Conservation (phyloP, 2,888 invertebrate species). For the Autographa gamma region DNA sequence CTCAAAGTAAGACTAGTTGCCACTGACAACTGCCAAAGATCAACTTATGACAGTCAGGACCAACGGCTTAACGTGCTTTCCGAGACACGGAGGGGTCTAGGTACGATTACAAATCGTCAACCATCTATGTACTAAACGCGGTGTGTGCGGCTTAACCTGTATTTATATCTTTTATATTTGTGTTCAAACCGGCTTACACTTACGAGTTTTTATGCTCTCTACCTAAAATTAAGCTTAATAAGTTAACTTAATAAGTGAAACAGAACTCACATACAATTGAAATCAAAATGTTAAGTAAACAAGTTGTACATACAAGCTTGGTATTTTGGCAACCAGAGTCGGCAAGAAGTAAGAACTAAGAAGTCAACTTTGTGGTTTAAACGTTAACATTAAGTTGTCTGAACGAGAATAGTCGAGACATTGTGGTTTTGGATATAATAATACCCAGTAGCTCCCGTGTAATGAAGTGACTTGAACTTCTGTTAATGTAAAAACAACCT, state of each 20-base stretch:
- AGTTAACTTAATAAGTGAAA: not conserved
- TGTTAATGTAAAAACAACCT: not conserved
- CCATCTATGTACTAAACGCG: too few relatives aligned
- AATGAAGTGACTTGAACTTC: not conserved
- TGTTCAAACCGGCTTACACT: too few relatives aligned
- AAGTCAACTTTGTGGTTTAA: constrained; percentile 54
- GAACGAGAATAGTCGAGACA: constrained; percentile 7
- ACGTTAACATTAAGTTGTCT: constrained; percentile 25
- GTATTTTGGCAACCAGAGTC: constrained; percentile 49
- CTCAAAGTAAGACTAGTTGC: too few relatives aligned
- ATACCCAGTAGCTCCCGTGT: not conserved
- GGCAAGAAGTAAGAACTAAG: constrained; percentile 39
- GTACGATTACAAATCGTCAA: too few relatives aligned
- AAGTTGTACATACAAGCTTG: constrained; percentile 43
- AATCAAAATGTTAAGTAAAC: constrained; percentile 39
- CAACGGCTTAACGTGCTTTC: too few relatives aligned
- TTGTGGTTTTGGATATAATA: constrained; percentile 3
- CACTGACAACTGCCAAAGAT: too few relatives aligned
- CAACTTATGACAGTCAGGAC: too few relatives aligned
- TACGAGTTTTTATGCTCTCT: too few relatives aligned
- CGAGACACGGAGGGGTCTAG: too few relatives aligned
- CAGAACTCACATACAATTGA: constrained; percentile 12
- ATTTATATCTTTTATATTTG: too few relatives aligned
- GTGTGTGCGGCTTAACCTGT: too few relatives aligned
- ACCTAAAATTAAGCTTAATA: not conserved